Evolutionary conservation across 2,113 vertebrate genomes (phyloP).

Genomic region (Triplophysa rosa): DNA sequence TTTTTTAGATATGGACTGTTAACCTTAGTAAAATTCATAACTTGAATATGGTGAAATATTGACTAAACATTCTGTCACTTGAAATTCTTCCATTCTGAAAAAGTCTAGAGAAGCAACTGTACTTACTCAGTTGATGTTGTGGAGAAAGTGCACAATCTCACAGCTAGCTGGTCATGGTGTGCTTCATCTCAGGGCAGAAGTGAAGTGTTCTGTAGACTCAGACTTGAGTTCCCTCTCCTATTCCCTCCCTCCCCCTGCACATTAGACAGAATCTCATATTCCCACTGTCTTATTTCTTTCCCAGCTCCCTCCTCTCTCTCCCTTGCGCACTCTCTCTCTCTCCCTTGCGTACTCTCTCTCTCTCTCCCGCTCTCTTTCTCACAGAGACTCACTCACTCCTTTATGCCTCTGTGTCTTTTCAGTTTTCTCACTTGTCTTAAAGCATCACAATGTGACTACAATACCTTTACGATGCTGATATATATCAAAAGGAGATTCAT

Average conservation of each 20-base stretch:
- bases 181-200: constrained; percentile 65
- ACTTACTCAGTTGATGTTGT: constrained; percentile 76
- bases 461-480: neutral
- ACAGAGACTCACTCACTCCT: constrained; percentile 3
- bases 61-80: neutral
- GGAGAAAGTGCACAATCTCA: constrained; percentile 68
- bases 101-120: constrained; percentile 40
- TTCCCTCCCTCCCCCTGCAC: constrained; percentile 57
- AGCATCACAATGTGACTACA: neutral
- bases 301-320: constrained; percentile 20
- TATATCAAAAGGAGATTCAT: neutral
- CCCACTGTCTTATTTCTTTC: constrained; percentile 26
- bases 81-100: neutral
- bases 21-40: neutral
- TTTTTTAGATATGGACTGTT: neutral
- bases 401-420: neutral
- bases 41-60: neutral
- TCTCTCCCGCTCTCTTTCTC: constrained; percentile 26
- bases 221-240: constrained; percentile 49
- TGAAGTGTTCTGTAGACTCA: constrained; percentile 72
- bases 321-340: constrained; percentile 20
- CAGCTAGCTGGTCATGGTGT: constrained; percentile 74
- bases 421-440: neutral
- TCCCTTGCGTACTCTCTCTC: constrained; percentile 37
- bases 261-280: constrained; percentile 42